Base-by-base conservation (phyloP, 2,888 invertebrate genomes). In the Acanthosepion lycidas region DNA sequence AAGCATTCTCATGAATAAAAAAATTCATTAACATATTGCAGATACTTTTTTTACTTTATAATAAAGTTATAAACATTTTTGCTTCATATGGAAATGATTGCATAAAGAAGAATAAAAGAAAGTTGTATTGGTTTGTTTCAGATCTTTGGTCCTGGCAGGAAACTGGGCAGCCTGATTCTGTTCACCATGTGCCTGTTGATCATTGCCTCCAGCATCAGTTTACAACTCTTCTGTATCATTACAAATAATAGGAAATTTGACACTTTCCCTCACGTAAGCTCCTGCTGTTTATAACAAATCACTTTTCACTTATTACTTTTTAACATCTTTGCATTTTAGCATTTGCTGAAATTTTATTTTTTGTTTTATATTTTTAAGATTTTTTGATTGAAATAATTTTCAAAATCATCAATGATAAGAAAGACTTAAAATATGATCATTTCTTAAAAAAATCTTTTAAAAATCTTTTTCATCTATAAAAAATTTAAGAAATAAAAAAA, bases 111-210 rank as follows among this genome's bases (percentile, higher is more conserved):
- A 55, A 20, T 20, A 4, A 0, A 20, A 20, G 6, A 59, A 6
- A 59, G 6, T 3, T 59, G 23, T 20, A 23, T 20, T 20, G 20
- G 20, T 59, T 91, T 78, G n/a, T 99, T 6, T 98, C 99, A 93
- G 98, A 98, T 98, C 94, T 98, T 98, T 97, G 98, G 98, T 33
- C 98, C 98, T 4, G 99, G 99, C 12, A 99, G 99, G 97, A 99
- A 99, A 97, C 98, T 99, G n/a, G 99, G 99, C 78, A 99, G 99
- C 96, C 98, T 99, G n/a, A 99, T 99, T 94, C 99, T 99, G 96
- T 99, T 99, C 97, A 99, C 99, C 93, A 99, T 99, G 99, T 99
- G 99, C 97, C 98, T 99, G 97, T 98, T 99, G 94, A 99, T 99
- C 95, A 99, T 99, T 96, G 99, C 99, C 94, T 99, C 99, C 6